A percentile compares a stretch with the other conserved stretches of the same genome.
Evolutionary conservation across 2,113 vertebrate genomes (phyloP).

Genomic region (human): DNA sequence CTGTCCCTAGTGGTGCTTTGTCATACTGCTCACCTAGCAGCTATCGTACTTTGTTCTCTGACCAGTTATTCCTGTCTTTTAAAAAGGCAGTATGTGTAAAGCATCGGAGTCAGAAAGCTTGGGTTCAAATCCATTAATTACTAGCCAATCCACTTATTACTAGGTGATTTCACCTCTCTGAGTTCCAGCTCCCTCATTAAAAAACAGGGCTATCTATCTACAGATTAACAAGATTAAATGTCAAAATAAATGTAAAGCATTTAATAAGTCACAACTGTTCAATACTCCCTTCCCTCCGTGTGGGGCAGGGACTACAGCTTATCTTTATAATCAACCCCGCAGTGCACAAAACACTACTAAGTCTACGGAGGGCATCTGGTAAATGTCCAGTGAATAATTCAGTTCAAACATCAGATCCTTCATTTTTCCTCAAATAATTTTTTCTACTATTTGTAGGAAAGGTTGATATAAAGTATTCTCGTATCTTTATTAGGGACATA

Average conservation of each 20-base stretch:
- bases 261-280: background rate
- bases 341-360: background rate
- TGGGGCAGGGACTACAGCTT: background rate
- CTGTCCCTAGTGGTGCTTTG: background rate
- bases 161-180: background rate
- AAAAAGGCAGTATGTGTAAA: background rate
- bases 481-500: background rate
- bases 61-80: conserved; percentile 9
- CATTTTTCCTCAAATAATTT: background rate
- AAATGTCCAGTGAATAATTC: background rate
- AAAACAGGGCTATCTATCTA: background rate
- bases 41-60: background rate
- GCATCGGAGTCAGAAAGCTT: background rate
- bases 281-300: background rate
- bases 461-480: conserved; percentile 2
- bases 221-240: background rate
- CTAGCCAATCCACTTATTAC: background rate
- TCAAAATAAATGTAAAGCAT: conserved; percentile 24
- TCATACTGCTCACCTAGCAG: background rate
- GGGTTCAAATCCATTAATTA: background rate
- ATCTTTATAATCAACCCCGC: background rate
- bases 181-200: background rate
- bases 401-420: background rate
- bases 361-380: background rate
- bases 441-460: background rate